A percentile compares a stretch with the other conserved stretches of the same genome.
phyloP scores from a whole-genome alignment of 2,113 vertebrate species.

The Oxyruncus cristatus region DNA sequence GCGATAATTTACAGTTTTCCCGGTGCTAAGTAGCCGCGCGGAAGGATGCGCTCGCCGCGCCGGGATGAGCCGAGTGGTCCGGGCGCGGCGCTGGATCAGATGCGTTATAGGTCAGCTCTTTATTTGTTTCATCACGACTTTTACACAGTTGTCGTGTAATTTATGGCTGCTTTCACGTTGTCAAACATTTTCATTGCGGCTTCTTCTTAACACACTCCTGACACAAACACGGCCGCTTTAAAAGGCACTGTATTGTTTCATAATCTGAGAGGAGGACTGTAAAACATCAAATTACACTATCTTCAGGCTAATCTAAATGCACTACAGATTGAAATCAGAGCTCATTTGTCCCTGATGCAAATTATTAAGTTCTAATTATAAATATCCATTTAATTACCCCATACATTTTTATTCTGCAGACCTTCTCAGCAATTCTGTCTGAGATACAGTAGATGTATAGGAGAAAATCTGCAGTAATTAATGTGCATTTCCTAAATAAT shows the following conservation, averaged over 20 bases:
- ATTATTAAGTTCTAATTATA: conserved; percentile 89
- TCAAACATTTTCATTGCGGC: conserved; percentile 80
- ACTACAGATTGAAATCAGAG: conserved; percentile 81
- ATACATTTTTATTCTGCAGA: conserved; percentile 79
- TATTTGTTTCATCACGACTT: conserved; percentile 83
- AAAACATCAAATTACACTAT: conserved; percentile 79
- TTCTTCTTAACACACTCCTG: conserved; percentile 67
- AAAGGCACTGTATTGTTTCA: conserved; percentile 75
- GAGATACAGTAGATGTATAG: conserved; percentile 57
- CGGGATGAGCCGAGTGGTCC: conserved; percentile 52
- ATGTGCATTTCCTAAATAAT: conserved; percentile 74
- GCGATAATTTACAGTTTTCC: conserved; percentile 77
- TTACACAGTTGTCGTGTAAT: conserved; percentile 82
- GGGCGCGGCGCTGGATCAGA: conserved; percentile 68
- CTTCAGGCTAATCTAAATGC: conserved; percentile 79
- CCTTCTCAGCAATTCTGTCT: conserved; percentile 76
- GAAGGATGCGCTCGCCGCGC: conserved; percentile 51
- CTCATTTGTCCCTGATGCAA: conserved; percentile 83
- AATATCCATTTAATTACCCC: conserved; percentile 83
- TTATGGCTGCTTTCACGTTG: conserved; percentile 80
- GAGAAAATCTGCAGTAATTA: conserved; percentile 75
- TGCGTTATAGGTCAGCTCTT: conserved; percentile 79
- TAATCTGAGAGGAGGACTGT: conserved; percentile 80
- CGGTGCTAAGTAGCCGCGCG: conserved; percentile 67
- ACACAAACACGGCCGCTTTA: conserved; percentile 65